Conservation (phyloP, 2,113 vertebrate species). For the Dunckerocampus dactyliophorus region DNA sequence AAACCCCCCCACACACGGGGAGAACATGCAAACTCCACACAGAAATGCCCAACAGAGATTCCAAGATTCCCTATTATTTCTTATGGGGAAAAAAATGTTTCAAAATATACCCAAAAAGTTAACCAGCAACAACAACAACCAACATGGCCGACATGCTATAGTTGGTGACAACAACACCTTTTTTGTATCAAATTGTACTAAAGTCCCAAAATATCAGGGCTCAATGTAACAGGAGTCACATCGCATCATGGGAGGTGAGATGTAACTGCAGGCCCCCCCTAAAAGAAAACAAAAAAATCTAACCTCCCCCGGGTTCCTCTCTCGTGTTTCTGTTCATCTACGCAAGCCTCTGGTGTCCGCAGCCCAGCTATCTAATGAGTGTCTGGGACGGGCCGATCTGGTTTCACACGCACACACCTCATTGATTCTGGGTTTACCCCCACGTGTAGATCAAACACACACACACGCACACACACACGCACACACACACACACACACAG, state of each 20-base stretch:
- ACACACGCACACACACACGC: too few species aligned
- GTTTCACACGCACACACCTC: slow-evolving; percentile 46
- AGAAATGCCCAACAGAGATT: too few species aligned
- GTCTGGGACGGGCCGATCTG: slow-evolving; percentile 41
- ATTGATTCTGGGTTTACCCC: slow-evolving; percentile 55
- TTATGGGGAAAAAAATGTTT: too few species aligned
- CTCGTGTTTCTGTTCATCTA: slow-evolving; percentile 67
- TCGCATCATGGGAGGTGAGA: neutral
- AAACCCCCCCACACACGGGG: too few species aligned
- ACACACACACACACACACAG: neutral
- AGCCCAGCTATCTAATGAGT: slow-evolving; percentile 54
- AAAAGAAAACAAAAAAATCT: neutral
- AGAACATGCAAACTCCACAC: too few species aligned
- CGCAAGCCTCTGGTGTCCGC: slow-evolving; percentile 61
- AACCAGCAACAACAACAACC: too few species aligned
- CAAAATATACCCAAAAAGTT: too few species aligned
- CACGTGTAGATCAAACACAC: slow-evolving; percentile 16
- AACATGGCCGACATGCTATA: too few species aligned
- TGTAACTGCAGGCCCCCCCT: slow-evolving; percentile 9
- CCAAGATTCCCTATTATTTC: too few species aligned
- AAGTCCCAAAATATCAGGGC: neutral
- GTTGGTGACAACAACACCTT: too few species aligned
- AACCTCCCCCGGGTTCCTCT: slow-evolving; percentile 23
- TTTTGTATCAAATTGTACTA: neutral
- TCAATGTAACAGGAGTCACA: neutral